Percentiles rank a stretch among this genome's conserved stretches.
Conservation (phyloP, 2,888 invertebrate species). For the Therioaphis trifolii region DNA sequence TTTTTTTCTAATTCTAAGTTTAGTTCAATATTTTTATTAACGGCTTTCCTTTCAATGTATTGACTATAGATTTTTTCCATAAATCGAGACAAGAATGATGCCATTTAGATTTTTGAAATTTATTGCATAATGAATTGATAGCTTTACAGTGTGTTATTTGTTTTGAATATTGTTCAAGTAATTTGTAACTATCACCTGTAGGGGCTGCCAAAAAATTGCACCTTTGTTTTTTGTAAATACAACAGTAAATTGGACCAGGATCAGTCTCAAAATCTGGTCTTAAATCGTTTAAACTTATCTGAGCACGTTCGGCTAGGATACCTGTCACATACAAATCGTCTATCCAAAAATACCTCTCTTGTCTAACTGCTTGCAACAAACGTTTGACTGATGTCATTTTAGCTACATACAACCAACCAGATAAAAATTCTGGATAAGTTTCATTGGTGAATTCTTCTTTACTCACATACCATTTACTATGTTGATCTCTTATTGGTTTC, state of each 20-base stretch:
- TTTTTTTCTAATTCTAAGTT: neutral
- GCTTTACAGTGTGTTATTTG: neutral
- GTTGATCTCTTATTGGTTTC: constrained; percentile 75
- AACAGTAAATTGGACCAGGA: constrained; percentile 80
- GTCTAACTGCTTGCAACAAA: constrained; percentile 72
- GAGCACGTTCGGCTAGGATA: constrained; percentile 74
- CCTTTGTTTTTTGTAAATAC: constrained; percentile 74
- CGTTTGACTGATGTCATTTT: constrained; percentile 75
- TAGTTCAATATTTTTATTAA: constrained; percentile 35
- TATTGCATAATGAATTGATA: neutral
- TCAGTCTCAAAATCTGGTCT: constrained; percentile 77
- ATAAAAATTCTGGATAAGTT: constrained; percentile 80
- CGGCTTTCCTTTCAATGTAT: constrained; percentile 1
- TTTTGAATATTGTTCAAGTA: constrained; percentile 67
- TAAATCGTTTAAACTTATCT: constrained; percentile 73
- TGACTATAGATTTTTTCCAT: constrained; percentile 4
- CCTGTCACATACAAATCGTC: constrained; percentile 91
- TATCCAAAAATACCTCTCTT: constrained; percentile 86
- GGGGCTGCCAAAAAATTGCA: constrained; percentile 82
- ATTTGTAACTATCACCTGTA: constrained; percentile 79
- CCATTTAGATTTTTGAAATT: constrained; percentile 30
- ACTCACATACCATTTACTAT: constrained; percentile 86
- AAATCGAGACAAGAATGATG: constrained; percentile 46
- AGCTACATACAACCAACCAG: constrained; percentile 87
- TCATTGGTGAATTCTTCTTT: constrained; percentile 74